A percentile compares a stretch with the other conserved stretches of the same genome.
Evolutionary conservation across 2,888 invertebrate genomes (phyloP).

Genomic region (Sabatieria punctata): DNA sequence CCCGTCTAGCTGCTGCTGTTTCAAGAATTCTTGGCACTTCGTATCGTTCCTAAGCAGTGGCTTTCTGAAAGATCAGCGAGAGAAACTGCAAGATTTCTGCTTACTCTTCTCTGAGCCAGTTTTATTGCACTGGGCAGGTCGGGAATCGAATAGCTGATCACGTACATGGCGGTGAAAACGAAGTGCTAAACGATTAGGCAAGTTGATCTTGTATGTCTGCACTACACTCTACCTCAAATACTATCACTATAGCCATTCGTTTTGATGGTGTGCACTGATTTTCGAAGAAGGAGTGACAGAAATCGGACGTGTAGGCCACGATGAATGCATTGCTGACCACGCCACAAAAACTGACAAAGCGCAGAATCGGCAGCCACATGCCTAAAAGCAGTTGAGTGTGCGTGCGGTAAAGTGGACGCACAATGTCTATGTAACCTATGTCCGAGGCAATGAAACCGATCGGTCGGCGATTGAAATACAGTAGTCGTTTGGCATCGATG

Average conservation of each 20-base stretch:
- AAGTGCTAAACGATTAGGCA: not conserved
- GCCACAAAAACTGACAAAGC: constrained; percentile 36
- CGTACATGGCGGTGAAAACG: constrained; percentile 1
- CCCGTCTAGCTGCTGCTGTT: too few species aligned
- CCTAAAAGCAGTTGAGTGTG: constrained; percentile 21
- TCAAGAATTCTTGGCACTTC: too few species aligned
- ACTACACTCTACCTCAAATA: constrained; percentile 10
- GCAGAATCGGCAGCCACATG: constrained; percentile 37
- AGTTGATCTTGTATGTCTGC: not conserved
- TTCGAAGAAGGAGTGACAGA: constrained; percentile 20
- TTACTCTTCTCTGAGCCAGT: constrained; percentile 14
- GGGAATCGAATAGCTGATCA: constrained; percentile 24
- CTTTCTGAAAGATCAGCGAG: not conserved
- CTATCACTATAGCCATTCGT: constrained; percentile 11
- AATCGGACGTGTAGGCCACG: constrained; percentile 33
- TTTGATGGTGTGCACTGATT: not conserved
- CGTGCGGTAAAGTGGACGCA: not conserved
- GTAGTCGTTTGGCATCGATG: constrained; percentile 33
- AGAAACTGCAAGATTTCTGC: not conserved
- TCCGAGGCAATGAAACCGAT: constrained; percentile 34
- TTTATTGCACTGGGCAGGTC: constrained; percentile 23
- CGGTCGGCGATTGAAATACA: constrained; percentile 37
- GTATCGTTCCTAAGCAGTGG: too few species aligned
- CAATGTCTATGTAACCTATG: constrained; percentile 28
- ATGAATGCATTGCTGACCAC: constrained; percentile 39